These are phyloP conservation scores for Tragelaphus buxtoni DNA, from an alignment of 2,113 vertebrate genomes.

Conservation along the genomic window DNA sequence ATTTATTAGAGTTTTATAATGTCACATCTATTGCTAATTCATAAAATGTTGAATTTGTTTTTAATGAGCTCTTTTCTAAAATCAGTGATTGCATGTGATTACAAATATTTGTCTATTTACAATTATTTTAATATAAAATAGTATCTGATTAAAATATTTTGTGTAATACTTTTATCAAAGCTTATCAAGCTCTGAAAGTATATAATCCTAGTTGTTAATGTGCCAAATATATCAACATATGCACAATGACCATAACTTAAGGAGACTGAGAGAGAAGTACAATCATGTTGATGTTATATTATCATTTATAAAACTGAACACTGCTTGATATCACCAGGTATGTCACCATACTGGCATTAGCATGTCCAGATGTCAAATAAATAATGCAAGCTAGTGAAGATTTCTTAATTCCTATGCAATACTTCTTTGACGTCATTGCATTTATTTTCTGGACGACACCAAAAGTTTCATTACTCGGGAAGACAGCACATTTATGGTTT, in stretches of 20 bases:
- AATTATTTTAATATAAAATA: constrained; percentile 51
- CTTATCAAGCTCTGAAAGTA: neutral
- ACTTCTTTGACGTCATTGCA: neutral
- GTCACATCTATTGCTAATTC: constrained; percentile 53
- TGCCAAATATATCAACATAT: neutral
- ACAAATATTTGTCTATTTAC: constrained; percentile 43
- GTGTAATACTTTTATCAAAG: neutral
- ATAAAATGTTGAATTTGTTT: constrained; percentile 50
- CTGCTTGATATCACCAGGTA: neutral
- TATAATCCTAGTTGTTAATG: neutral
- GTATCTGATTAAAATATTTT: constrained; percentile 36
- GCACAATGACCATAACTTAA: neutral
- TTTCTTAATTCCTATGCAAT: neutral
- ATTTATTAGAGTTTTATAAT: constrained; percentile 72
- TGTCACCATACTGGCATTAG: neutral
- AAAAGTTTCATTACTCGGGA: neutral
- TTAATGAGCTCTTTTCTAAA: constrained; percentile 66
- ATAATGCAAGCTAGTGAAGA: neutral
- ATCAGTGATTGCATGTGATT: constrained; percentile 57
- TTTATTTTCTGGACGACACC: neutral
- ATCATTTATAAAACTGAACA: neutral
- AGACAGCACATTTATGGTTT: neutral
- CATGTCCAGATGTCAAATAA: neutral
- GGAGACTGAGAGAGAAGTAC: neutral
- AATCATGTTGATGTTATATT: neutral